phyloP scores from a whole-genome alignment of 2,797 vertebrate species.

The Moxostoma hubbsi region DNA sequence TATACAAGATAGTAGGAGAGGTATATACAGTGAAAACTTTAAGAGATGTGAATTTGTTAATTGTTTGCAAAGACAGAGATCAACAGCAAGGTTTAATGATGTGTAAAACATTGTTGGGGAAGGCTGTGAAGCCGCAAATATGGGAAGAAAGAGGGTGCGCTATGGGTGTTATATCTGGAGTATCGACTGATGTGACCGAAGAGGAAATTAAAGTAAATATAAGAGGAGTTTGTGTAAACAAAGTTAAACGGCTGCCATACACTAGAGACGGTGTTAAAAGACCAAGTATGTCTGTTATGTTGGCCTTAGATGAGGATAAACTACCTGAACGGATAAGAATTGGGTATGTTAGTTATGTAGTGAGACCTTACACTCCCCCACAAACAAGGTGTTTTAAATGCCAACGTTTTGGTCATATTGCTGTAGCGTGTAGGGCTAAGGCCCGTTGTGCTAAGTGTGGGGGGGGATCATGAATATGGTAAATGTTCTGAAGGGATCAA shows the following conservation, averaged over 20 bases:
- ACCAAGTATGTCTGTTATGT: too few relatives aligned
- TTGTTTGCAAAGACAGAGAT: slow-evolving; percentile 23
- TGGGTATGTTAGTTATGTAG: too few relatives aligned
- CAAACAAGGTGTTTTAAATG: slow-evolving; percentile 27
- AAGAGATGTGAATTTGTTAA: too few relatives aligned
- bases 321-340: slow-evolving; percentile 21
- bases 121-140: slow-evolving; percentile 13
- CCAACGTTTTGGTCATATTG: slow-evolving; percentile 23
- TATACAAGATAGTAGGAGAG: too few relatives aligned
- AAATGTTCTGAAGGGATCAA: slow-evolving; percentile 1
- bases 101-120: slow-evolving; percentile 23
- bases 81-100: slow-evolving; percentile 26
- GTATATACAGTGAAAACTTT: too few relatives aligned
- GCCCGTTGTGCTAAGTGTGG: background rate
- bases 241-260: background rate
- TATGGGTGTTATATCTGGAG: slow-evolving; percentile 30
- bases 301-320: slow-evolving; percentile 3
- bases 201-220: too few relatives aligned
- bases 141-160: slow-evolving; percentile 23
- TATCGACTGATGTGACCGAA: slow-evolving; percentile 1
- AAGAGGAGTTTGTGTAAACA: background rate
- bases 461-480: too few relatives aligned
- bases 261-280: too few relatives aligned
- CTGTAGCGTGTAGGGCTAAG: slow-evolving; percentile 19
- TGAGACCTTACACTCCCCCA: slow-evolving; percentile 7